Evolutionary conservation across 2,888 invertebrate genomes (phyloP), one percentile per base, ranked within the genome.

Genomic region (Eupithecia abbreviata): DNA sequence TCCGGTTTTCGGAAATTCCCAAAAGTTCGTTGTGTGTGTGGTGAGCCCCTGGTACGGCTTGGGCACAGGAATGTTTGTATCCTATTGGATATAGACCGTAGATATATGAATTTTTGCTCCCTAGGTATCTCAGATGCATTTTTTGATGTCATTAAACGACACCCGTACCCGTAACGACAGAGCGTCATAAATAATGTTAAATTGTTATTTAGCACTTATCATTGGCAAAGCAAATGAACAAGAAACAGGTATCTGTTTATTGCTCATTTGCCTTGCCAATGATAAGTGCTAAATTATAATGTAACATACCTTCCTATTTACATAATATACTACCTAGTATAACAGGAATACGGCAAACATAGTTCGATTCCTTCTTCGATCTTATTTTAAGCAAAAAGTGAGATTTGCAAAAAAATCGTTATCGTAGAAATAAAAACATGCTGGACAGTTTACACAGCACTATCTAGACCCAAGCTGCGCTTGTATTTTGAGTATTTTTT

Each of bases 221-320:
- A 18, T 58, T 58, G 58, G n/a, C 58, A 58, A 10, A 30, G 18
- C 10, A 62, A 58, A 58, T 58, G 58, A 10, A 58, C 18, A 58
- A 30, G 18, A 62, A 62, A 58, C 18, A 30, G 15, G 30, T 58
- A 62, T 18, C 18, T 30, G 30, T 62, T 62, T 62, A 62, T 62
- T 62, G 62, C 62, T 62, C 62, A 62, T 62, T 62, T 62, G 62
- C 62, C 30, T 62, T 62, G 62, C 62, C 62, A 62, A 62, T 62
- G 18, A 9, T 18, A 12, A 30, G 62, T 62, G 18, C 62, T 62
- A 30, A 30, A 62, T 62, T 62, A 62, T 18, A 62, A 12, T 62
- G 30, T 62, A 10, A 30, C 55, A 58, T 58, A 62, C 62, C 30
- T n/a, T n/a, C n/a, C n/a, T 30, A 12, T 62, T 62, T 9, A 62